Evolutionary conservation across 30 jellyfish, hydroid and myxozoan species (phyloP).

Genomic region (Chrysaora quinquecirrha): DNA sequence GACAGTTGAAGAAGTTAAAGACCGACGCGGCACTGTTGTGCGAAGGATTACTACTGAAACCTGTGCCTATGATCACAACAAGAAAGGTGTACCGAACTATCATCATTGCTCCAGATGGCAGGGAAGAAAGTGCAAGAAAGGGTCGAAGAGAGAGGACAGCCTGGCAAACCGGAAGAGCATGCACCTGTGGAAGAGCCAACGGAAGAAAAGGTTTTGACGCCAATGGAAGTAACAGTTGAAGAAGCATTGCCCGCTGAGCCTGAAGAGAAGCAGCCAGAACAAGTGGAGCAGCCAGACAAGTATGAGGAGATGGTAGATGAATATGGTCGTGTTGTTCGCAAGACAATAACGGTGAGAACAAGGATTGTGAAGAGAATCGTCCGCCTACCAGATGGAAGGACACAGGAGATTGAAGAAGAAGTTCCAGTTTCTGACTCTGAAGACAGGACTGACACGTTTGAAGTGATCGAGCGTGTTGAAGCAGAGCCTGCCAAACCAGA

Average conservation of each 20-base stretch:
- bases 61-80: slow-evolving; percentile 14
- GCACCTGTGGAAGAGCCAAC: background rate
- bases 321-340: background rate
- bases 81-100: slow-evolving; percentile 18
- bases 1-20: slow-evolving; percentile 9
- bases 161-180: background rate
- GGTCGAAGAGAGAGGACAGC: slow-evolving; percentile 7
- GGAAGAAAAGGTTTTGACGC: background rate
- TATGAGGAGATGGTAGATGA: background rate
- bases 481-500: background rate
- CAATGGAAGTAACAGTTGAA: background rate
- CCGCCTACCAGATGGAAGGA: background rate
- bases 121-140: slow-evolving; percentile 15
- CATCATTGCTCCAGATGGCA: slow-evolving; percentile 16
- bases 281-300: background rate
- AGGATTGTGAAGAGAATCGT: background rate
- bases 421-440: background rate
- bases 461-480: slow-evolving; percentile 1
- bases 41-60: slow-evolving; percentile 39
- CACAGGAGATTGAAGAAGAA: background rate
- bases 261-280: too few relatives aligned
- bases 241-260: slow-evolving; percentile 1
- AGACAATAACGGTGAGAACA: background rate
- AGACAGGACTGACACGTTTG: background rate
- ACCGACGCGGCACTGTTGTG: slow-evolving; percentile 35